These are phyloP conservation scores for Tonatia bakeri DNA, from an alignment of 2,113 vertebrate species.

Conservation along the genomic window DNA sequence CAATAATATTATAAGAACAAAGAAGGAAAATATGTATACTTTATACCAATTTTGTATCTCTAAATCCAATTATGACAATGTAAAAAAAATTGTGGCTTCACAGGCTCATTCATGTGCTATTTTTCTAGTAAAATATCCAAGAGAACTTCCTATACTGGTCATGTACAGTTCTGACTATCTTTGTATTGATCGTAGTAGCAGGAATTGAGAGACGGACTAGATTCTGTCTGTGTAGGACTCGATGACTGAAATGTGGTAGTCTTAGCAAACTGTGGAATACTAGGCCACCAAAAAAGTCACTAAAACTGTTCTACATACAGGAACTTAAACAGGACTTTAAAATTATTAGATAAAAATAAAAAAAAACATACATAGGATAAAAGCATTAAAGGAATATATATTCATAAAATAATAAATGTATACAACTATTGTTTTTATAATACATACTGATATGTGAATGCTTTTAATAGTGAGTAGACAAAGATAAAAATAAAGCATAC, in stretches of 20 bases:
- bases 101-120: not conserved
- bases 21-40: not conserved
- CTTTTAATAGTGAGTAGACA: not conserved
- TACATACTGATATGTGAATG: not conserved
- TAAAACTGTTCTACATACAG: not conserved
- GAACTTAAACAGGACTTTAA: not conserved
- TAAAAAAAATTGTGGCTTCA: not conserved
- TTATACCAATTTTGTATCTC: not conserved
- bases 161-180: not conserved
- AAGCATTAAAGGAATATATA: not conserved
- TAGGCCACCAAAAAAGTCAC: not conserved
- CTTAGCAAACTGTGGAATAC: not conserved
- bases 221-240: not conserved
- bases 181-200: not conserved
- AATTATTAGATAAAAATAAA: not conserved
- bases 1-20: not conserved
- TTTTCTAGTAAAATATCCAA: not conserved
- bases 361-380: not conserved
- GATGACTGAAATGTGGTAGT: not conserved
- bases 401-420: not conserved
- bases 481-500: not conserved
- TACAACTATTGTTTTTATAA: not conserved
- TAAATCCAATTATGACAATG: not conserved
- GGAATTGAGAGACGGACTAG: not conserved
- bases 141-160: not conserved